Conservation (phyloP, 2,888 invertebrate species). For the Tenthredo livida region DNA sequence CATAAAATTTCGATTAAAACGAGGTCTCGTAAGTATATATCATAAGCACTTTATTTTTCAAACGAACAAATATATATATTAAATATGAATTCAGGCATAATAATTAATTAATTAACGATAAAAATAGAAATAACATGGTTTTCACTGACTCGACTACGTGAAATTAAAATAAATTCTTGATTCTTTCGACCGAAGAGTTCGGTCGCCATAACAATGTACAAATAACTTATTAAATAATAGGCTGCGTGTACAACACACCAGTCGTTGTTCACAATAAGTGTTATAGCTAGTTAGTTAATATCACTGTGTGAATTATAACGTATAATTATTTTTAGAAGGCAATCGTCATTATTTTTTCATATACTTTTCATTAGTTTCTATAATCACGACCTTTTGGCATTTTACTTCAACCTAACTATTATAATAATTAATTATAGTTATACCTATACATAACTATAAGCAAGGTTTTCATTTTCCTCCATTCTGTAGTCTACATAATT, state of each 20-base stretch:
- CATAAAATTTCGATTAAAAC: no score
- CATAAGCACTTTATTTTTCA: no score
- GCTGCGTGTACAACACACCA: constrained; percentile 2
- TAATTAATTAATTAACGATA: no score
- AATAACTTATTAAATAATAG: not conserved
- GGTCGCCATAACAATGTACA: no score
- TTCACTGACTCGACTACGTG: no score
- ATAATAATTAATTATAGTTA: not conserved
- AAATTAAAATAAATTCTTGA: no score
- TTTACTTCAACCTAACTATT: not conserved
- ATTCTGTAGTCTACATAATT: not conserved
- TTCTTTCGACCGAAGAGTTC: no score
- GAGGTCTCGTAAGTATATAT: no score
- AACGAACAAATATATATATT: no score
- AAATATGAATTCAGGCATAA: no score
- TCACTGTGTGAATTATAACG: not conserved
- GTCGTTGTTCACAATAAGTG: not conserved
- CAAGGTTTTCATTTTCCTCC: not conserved
- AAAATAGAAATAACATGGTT: no score
- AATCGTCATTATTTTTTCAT: not conserved
- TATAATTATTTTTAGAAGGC: constrained; percentile 6
- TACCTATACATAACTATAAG: not conserved
- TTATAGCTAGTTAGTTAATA: not conserved
- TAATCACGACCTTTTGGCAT: not conserved
- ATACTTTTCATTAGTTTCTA: not conserved